Percentiles rank a stretch among this genome's conserved stretches.
Evolutionary conservation across 2,888 invertebrate species (phyloP).

Genomic region (Onthophagus sagittarius): DNA sequence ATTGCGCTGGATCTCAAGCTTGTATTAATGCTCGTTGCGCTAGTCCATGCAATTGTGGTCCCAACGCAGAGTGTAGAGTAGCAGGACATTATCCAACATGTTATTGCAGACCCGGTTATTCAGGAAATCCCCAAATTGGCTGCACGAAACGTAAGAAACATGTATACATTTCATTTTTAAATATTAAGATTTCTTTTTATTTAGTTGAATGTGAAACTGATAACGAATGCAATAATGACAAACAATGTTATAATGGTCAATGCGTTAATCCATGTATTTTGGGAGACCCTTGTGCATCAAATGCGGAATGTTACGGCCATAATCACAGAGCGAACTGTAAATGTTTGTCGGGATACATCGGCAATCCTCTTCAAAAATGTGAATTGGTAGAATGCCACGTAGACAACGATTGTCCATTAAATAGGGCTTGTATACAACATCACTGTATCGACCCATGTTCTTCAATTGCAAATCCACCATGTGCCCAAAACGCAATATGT

Average conservation of each 20-base stretch:
- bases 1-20: conserved; percentile 77
- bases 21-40: conserved; percentile 78
- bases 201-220: conserved; percentile 79
- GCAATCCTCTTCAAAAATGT: conserved; percentile 78
- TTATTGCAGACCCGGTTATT: conserved; percentile 75
- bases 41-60: conserved; percentile 82
- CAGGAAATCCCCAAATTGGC: conserved; percentile 80
- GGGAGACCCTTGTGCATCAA: conserved; percentile 76
- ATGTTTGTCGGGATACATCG: conserved; percentile 71
- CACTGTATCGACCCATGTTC: conserved; percentile 79
- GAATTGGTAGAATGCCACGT: conserved; percentile 74
- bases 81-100: conserved; percentile 83
- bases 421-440: conserved; percentile 67
- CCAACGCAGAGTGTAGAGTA: conserved; percentile 77
- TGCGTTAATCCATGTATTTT: conserved; percentile 79
- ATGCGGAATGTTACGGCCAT: conserved; percentile 79
- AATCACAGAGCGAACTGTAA: conserved; percentile 76
- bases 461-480: conserved; percentile 61
- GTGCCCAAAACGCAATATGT: conserved; percentile 80
- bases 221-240: conserved; percentile 73
- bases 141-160: conserved; percentile 65
- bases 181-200: conserved; percentile 34
- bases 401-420: conserved; percentile 73
- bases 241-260: conserved; percentile 78
- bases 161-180: not conserved